phyloP scores from a whole-genome alignment of 53 echinoderm and acorn worm species.

The Holothuria scabra region DNA sequence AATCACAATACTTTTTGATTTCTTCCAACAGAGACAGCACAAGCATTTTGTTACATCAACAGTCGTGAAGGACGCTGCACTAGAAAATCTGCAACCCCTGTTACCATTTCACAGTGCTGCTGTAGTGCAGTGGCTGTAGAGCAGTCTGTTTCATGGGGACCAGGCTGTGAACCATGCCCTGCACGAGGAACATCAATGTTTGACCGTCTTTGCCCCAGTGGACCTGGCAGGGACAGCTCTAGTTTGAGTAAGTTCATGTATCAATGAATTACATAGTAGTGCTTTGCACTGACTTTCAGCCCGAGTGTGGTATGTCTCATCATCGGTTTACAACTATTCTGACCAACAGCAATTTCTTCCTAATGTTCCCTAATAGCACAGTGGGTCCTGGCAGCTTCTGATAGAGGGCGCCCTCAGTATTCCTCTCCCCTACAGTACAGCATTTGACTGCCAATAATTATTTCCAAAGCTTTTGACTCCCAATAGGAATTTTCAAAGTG shows the following conservation, averaged over 20 bases:
- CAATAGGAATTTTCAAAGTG: too few relatives aligned
- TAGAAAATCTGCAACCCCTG: conserved; percentile 75
- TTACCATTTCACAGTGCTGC: conserved; percentile 97
- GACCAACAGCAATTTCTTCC: too few relatives aligned
- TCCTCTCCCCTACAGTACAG: too few relatives aligned
- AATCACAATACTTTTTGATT: too few relatives aligned
- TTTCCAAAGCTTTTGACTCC: too few relatives aligned
- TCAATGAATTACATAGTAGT: too few relatives aligned
- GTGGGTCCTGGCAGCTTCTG: too few relatives aligned
- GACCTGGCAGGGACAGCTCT: conserved; percentile 74
- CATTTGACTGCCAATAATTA: too few relatives aligned
- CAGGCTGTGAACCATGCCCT: conserved; percentile 88
- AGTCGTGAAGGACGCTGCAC: conserved; percentile 82
- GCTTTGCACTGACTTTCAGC: background rate
- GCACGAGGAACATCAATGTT: conserved; percentile 80
- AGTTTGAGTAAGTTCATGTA: conserved; percentile 72
- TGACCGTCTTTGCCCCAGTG: conserved; percentile 74
- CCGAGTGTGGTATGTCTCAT: background rate
- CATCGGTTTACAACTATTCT: too few relatives aligned
- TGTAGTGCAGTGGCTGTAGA: conserved; percentile 85
- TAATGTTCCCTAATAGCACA: too few relatives aligned
- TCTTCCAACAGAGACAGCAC: conserved; percentile 71
- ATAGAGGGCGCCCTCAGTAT: too few relatives aligned
- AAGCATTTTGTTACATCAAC: conserved; percentile 87
- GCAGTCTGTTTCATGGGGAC: conserved; percentile 84